Evolutionary conservation across 2,797 vertebrate genomes (phyloP).

Genomic region (Tinamus major): DNA sequence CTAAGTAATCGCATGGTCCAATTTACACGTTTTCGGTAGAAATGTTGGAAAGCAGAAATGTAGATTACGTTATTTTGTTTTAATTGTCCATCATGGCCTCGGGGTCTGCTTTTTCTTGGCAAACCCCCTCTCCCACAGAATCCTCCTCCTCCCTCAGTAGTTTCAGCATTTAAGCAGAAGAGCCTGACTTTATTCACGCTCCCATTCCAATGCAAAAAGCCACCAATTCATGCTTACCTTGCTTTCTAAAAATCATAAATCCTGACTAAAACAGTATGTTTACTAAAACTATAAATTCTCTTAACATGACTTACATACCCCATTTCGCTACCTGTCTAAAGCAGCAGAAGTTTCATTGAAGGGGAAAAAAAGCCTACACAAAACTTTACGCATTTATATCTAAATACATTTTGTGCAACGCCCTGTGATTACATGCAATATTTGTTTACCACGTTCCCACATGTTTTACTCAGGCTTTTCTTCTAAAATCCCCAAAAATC

Average conservation of each 20-base stretch:
- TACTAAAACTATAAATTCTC: not conserved
- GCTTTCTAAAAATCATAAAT: not conserved
- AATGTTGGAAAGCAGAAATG: not conserved
- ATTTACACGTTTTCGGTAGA: not conserved
- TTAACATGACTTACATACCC: not conserved
- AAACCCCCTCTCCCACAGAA: not conserved
- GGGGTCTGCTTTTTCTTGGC: not conserved
- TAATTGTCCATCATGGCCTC: not conserved
- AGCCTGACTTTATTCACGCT: not conserved
- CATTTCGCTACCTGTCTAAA: not conserved
- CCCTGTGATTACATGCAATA: fast-evolving
- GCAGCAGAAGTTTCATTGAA: not conserved
- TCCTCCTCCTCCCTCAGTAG: not conserved
- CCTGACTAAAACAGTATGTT: fast-evolving
- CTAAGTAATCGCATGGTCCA: not conserved
- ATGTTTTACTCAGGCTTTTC: not conserved
- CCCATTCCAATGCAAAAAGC: not conserved
- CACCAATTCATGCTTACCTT: not conserved
- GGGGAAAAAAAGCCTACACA: not conserved
- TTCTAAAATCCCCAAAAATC: not conserved
- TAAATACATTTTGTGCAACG: not conserved
- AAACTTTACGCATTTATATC: not conserved
- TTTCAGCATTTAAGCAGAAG: not conserved
- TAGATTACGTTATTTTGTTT: not conserved
- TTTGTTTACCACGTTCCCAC: not conserved